Evolutionary conservation across 2,797 vertebrate genomes (phyloP).

Genomic region (Acrossocheilus fasciatus): DNA sequence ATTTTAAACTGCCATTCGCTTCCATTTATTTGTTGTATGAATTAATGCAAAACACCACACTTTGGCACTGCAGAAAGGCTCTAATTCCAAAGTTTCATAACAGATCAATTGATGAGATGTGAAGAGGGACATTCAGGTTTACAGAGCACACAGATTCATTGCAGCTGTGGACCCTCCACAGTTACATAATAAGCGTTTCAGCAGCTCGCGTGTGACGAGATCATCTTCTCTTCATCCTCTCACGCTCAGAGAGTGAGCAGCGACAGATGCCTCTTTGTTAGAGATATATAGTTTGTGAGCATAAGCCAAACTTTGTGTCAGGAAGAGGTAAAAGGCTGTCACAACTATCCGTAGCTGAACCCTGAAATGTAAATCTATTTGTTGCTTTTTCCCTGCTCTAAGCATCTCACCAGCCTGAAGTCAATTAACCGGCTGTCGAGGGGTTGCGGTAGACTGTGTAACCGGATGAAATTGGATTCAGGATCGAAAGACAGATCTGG

Average conservation of each 20-base stretch:
- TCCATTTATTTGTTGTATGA: neutral
- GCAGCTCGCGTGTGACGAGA: conserved; percentile 51
- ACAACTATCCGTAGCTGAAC: conserved; percentile 28
- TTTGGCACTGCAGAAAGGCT: neutral
- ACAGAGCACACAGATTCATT: conserved; percentile 26
- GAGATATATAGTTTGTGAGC: conserved; percentile 34
- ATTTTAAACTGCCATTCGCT: neutral
- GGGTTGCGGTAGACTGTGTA: conserved; percentile 10
- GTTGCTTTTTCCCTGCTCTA: conserved; percentile 38
- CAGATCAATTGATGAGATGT: conserved; percentile 26
- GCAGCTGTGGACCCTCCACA: conserved; percentile 51
- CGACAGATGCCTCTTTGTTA: conserved; percentile 53
- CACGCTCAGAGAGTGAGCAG: conserved; percentile 25
- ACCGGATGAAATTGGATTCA: conserved; percentile 14
- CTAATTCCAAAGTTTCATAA: conserved; percentile 10
- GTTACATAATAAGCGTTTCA: conserved; percentile 43
- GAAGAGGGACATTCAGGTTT: conserved; percentile 13
- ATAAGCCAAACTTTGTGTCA: conserved; percentile 38
- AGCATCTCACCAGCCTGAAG: conserved; percentile 41
- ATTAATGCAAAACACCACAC: neutral
- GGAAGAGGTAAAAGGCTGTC: conserved; percentile 35
- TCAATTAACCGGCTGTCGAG: conserved; percentile 36
- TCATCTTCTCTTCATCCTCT: conserved; percentile 50
- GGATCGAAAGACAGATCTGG: neutral
- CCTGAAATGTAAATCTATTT: conserved; percentile 38